Conservation (phyloP, 2,113 vertebrate species). For the Strigops habroptila region DNA sequence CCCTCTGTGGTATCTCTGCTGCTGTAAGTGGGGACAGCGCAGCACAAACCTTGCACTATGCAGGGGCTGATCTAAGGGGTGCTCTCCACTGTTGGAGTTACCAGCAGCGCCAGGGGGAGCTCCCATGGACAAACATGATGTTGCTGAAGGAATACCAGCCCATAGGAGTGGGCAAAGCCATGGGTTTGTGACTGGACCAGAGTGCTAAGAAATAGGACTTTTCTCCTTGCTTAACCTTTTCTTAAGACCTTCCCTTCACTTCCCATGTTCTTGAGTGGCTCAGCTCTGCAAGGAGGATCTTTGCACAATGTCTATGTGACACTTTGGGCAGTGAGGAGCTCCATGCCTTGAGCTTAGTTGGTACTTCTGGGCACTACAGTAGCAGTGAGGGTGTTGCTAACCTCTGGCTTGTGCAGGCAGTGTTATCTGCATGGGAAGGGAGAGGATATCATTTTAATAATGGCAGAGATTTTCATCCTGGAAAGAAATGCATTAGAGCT, state of each 20-base stretch:
- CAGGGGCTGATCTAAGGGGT: background rate
- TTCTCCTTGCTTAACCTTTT: background rate
- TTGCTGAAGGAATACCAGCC: background rate
- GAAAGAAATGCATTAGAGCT: background rate
- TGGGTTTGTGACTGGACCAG: fast-evolving
- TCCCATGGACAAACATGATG: too few relatives aligned
- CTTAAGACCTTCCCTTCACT: background rate
- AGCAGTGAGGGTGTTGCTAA: background rate
- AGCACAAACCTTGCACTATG: background rate
- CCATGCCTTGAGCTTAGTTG: background rate
- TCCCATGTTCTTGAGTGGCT: background rate
- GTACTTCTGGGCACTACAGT: background rate
- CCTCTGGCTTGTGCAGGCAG: background rate
- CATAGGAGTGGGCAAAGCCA: fast-evolving
- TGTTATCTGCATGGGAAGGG: background rate
- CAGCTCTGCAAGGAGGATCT: background rate
- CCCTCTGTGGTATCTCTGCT: background rate
- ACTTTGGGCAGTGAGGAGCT: background rate
- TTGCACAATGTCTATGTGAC: fast-evolving
- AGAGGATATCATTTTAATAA: background rate
- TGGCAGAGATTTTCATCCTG: background rate
- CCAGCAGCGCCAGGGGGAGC: background rate
- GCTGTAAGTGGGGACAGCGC: background rate
- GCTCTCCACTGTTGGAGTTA: background rate
- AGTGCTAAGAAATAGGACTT: background rate